Conservation (phyloP, 2,888 invertebrate genomes). For the Dryobota labecula region DNA sequence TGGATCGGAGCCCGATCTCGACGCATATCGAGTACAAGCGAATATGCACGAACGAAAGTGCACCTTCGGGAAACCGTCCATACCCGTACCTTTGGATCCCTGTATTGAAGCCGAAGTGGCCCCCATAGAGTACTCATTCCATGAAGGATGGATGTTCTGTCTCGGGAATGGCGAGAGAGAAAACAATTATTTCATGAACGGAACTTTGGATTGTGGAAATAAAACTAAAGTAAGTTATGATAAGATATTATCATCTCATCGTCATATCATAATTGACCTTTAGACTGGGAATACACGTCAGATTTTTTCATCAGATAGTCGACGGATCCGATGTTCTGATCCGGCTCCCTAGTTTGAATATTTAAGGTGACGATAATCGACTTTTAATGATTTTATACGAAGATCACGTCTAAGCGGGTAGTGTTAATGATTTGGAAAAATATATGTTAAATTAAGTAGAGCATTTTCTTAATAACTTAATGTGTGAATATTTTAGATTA, state of each 20-base stretch:
- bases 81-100: slow-evolving; percentile 80
- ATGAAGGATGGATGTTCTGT: slow-evolving; percentile 89
- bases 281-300: no score
- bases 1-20: slow-evolving; percentile 84
- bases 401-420: no score
- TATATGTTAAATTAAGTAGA: no score
- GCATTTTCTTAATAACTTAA: no score
- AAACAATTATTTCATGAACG: slow-evolving; percentile 86
- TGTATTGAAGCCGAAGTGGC: slow-evolving; percentile 88
- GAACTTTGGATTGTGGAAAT: slow-evolving; percentile 86
- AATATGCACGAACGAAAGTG: slow-evolving; percentile 87
- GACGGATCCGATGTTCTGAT: no score
- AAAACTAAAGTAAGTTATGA: slow-evolving; percentile 80
- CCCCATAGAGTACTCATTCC: slow-evolving; percentile 86
- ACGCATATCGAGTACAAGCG: slow-evolving; percentile 83
- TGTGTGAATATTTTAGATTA: no score
- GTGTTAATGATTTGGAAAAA: no score
- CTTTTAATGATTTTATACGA: no score
- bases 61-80: slow-evolving; percentile 79
- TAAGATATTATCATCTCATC: neutral
- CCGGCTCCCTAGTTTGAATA: no score
- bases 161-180: slow-evolving; percentile 87
- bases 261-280: neutral
- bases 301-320: no score
- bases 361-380: no score